phyloP scores from a whole-genome alignment of 2,888 invertebrate species.

The Epiblema foenella region DNA sequence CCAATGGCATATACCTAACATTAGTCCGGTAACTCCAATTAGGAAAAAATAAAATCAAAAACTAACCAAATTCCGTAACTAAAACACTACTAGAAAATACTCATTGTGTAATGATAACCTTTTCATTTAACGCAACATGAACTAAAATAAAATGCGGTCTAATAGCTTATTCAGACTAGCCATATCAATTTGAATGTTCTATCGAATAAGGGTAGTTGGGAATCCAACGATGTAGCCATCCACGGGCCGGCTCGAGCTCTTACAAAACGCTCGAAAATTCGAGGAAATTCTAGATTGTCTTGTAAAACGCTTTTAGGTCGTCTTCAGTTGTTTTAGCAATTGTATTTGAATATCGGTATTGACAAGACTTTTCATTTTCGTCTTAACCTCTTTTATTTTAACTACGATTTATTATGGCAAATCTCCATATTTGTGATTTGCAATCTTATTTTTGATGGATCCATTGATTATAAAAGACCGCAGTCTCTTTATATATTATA shows the following conservation, averaged over 20 bases:
- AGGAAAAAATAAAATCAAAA: too few species aligned
- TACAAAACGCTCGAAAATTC: conserved; percentile 22
- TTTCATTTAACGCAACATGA: conserved; percentile 10
- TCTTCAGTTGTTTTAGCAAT: conserved; percentile 14
- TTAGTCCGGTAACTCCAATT: too few species aligned
- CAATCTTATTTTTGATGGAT: background rate
- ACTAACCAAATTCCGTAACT: too few species aligned
- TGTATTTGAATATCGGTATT: conserved; percentile 4
- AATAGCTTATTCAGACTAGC: conserved; percentile 26
- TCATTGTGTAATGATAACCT: background rate
- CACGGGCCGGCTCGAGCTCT: conserved; percentile 19
- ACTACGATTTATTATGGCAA: too few species aligned
- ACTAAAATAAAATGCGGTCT: conserved; percentile 15
- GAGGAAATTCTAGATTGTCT: conserved; percentile 7
- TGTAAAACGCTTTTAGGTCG: background rate
- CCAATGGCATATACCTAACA: too few species aligned
- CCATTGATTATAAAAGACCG: too few species aligned
- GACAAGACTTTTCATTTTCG: background rate
- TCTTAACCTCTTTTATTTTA: too few species aligned
- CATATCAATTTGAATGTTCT: conserved; percentile 24
- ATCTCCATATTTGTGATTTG: background rate
- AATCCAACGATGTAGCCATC: conserved; percentile 6
- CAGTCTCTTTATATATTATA: too few species aligned
- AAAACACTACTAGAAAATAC: background rate
- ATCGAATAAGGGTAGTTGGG: conserved; percentile 22